Base-by-base conservation (phyloP, 2,113 vertebrate genomes). In the Hystrix brachyura region DNA sequence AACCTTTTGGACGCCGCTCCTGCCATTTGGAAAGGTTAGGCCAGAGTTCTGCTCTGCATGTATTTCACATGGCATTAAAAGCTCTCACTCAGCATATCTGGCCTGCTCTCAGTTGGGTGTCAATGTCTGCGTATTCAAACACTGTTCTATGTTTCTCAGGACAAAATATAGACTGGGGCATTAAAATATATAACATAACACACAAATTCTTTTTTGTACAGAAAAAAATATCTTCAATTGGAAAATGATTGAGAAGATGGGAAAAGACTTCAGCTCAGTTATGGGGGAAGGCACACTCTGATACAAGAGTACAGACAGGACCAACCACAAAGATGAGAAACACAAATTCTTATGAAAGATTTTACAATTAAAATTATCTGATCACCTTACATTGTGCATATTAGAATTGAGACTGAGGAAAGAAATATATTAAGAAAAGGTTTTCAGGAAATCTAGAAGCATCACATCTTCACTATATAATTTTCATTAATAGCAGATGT, bases 41-140 rank as follows among this genome's bases (percentile, higher is more conserved):
- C 27, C 67, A 76, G 43, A 25, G 29, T 29, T 60, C 60, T 27
- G 38, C n/a, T 64, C 46, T 48, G 64, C 14, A 1, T 59, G 12
- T 51, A 76, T 92, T 94, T 93, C 72, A 67, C 6, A 69, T 51
- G n/a, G 78, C 60, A 71, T 79, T 83, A 51, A 43, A 94, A 85
- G 64, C 71, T 87, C 60, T 62, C 43, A 17, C 60, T 62, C 43
- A 17, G 53, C 19, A 51, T 46, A 64, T 43, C 60, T 53, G 25
- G 32, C 60, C 62, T n/a, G n/a, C 59, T 81, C 92, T 90, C 53
- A 72, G 64, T 17, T 46, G 59, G 19, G 38, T 93, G 67, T 94
- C 55, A 59, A 9, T 84, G 18, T 95, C 91, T 94, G 15, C 59
- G 71, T 87, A 43, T 86, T 80, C 23, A 57, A 92, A 19, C 76